Percentiles rank a stretch among this genome's conserved stretches.
These are phyloP conservation scores for Brachionus paranguensis DNA, from an alignment of 1,140 invertebrate species.

Conservation along the genomic window DNA sequence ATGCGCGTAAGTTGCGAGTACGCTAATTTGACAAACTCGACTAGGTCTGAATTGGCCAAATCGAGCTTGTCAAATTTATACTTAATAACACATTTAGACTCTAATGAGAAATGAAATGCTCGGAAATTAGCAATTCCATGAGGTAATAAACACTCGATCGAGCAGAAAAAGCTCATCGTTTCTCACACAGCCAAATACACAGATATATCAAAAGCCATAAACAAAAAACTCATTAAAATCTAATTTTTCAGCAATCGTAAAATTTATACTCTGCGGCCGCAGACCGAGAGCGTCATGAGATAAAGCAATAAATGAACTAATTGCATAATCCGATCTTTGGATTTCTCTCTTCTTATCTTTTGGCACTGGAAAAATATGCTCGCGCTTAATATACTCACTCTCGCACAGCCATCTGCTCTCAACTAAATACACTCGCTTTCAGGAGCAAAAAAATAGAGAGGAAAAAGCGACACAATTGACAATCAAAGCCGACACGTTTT, in stretches of 20 bases:
- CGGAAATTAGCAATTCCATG: background rate
- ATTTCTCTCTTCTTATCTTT: background rate
- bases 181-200: background rate
- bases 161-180: background rate
- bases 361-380: background rate
- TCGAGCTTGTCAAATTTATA: background rate
- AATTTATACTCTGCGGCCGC: background rate
- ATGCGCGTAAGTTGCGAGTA: background rate
- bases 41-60: background rate
- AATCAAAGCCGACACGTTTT: slow-evolving; percentile 9
- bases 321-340: slow-evolving; percentile 14
- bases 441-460: background rate
- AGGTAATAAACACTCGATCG: background rate
- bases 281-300: background rate
- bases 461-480: background rate
- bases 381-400: background rate
- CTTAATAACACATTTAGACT: background rate
- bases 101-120: background rate
- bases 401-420: no score
- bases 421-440: no score
- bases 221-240: slow-evolving; percentile 5
- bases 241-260: background rate
- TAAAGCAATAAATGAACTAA: slow-evolving; percentile 19
- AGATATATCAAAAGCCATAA: slow-evolving; percentile 2
- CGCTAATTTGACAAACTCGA: background rate